A percentile compares a stretch with the other conserved stretches of the same genome.
Evolutionary conservation across 2,797 vertebrate genomes (phyloP).

Genomic region (Chaenodraco wilsoni): DNA sequence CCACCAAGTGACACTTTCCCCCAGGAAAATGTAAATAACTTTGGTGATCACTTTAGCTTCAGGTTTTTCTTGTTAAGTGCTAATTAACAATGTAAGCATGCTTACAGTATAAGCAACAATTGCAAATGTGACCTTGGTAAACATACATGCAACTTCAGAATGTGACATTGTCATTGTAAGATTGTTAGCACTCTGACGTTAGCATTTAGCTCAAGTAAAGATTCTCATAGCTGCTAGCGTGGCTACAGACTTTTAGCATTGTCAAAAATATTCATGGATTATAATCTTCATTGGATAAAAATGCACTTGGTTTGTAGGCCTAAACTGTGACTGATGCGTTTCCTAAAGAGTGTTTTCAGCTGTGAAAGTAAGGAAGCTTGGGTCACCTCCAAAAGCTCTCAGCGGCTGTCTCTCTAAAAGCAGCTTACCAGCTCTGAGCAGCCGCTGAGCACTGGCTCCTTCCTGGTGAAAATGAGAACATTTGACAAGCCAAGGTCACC

Average conservation of each 20-base stretch:
- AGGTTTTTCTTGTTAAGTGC: no score
- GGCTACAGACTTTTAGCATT: background rate
- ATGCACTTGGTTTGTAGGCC: constrained; percentile 4
- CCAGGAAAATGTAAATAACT: no score
- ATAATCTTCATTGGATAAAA: background rate
- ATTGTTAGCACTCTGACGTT: background rate
- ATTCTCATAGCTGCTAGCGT: background rate
- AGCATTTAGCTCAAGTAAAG: constrained; percentile 13
- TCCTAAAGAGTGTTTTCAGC: constrained; percentile 35
- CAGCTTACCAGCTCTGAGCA: constrained; percentile 57
- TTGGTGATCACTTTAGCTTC: no score
- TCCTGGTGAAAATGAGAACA: constrained; percentile 77
- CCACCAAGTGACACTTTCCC: background rate
- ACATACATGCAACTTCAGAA: background rate
- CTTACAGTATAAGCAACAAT: background rate
- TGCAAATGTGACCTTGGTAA: background rate
- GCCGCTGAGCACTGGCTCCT: constrained; percentile 68
- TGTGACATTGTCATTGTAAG: background rate
- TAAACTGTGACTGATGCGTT: constrained; percentile 37
- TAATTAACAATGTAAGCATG: background rate
- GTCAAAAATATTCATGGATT: constrained; percentile 6
- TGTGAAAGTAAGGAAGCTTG: constrained; percentile 39
- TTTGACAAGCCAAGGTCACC: constrained; percentile 81
- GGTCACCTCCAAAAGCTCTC: constrained; percentile 66
- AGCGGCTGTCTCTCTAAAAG: constrained; percentile 63